Conservation (phyloP, 2,797 vertebrate species). For the Poecilia gillii region DNA sequence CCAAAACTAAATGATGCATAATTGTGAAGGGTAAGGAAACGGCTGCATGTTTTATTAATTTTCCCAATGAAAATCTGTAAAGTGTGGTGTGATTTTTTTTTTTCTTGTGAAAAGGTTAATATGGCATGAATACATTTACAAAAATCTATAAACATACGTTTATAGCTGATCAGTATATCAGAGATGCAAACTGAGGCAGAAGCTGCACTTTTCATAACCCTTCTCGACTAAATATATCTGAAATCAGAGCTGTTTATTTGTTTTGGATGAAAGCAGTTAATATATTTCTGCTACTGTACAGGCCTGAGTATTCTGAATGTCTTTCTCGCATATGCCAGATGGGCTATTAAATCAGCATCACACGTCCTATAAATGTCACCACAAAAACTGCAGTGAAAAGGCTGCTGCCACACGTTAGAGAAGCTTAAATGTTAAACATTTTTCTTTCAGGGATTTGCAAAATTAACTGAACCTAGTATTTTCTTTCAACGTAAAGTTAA, state of each 20-base stretch:
- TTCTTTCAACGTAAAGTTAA: neutral
- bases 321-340: constrained; percentile 42
- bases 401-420: constrained; percentile 12
- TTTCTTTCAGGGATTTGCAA: neutral
- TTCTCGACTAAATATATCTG: constrained; percentile 2
- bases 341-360: constrained; percentile 51
- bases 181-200: neutral
- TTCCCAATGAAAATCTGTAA: neutral
- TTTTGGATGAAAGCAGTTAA: constrained; percentile 28
- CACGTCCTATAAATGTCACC: constrained; percentile 50
- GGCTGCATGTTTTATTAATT: neutral
- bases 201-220: neutral
- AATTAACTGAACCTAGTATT: neutral
- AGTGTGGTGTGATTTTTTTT: neutral
- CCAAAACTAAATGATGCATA: neutral
- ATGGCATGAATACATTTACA: neutral
- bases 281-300: constrained; percentile 39
- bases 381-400: constrained; percentile 30
- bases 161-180: no score
- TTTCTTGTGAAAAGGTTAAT: neutral
- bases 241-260: constrained; percentile 2
- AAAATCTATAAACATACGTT: neutral
- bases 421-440: constrained; percentile 6
- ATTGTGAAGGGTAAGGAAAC: neutral
- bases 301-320: constrained; percentile 12